These are phyloP conservation scores for Marasmarcha lunaedactyla DNA, from an alignment of 2,888 invertebrate species.

Conservation along the genomic window DNA sequence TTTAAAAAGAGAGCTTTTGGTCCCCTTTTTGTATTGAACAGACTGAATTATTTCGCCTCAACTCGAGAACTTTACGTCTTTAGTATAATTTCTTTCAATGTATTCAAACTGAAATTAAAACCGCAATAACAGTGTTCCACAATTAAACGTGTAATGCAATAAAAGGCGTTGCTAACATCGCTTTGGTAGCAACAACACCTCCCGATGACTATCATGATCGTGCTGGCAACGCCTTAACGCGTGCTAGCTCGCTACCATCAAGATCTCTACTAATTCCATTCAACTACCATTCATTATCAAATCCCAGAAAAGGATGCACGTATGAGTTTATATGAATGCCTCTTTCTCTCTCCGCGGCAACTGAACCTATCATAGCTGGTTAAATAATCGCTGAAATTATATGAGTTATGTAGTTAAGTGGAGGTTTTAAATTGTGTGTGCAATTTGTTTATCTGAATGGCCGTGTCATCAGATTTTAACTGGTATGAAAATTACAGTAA, in stretches of 20 bases:
- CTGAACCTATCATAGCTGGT: neutral
- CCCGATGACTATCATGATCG: conserved; percentile 48
- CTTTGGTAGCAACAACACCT: conserved; percentile 43
- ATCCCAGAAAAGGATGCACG: neutral
- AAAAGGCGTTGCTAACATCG: conserved; percentile 36
- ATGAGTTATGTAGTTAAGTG: conserved; percentile 43
- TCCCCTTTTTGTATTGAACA: conserved; percentile 28
- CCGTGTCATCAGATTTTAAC: neutral
- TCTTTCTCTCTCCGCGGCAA: neutral
- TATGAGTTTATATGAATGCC: neutral
- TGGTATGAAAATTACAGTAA: neutral
- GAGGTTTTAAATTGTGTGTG: conserved; percentile 37
- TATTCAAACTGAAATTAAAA: conserved; percentile 23
- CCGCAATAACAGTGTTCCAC: conserved; percentile 35
- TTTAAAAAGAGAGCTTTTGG: conserved; percentile 49
- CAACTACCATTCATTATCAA: neutral
- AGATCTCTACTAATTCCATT: neutral
- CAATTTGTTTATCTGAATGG: conserved; percentile 21
- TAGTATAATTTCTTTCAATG: neutral
- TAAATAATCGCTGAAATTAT: conserved; percentile 26
- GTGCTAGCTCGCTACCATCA: conserved; percentile 24
- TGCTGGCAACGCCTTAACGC: conserved; percentile 37
- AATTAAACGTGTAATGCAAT: conserved; percentile 38
- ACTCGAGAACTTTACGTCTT: conserved; percentile 11
- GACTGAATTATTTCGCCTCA: conserved; percentile 1